A percentile compares a stretch with the other conserved stretches of the same genome.
phyloP scores from a whole-genome alignment of 2,797 vertebrate genomes.

The Vultur gryphus region DNA sequence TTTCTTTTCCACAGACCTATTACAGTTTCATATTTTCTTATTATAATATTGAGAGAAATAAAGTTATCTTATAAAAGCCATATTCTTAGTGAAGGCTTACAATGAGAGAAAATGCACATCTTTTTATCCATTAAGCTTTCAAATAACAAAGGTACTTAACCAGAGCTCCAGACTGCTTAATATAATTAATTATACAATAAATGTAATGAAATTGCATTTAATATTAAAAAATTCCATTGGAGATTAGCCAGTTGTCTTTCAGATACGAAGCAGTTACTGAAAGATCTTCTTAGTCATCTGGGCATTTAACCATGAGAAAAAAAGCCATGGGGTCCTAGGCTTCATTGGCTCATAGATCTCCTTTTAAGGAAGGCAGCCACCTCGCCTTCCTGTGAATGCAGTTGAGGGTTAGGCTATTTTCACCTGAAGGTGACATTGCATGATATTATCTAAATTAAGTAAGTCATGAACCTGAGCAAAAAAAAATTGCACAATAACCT shows the following conservation, averaged over 20 bases:
- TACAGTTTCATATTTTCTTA: neutral
- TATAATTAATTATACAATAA: neutral
- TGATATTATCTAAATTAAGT: neutral
- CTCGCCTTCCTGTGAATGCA: neutral
- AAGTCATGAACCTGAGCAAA: neutral
- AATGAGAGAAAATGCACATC: neutral
- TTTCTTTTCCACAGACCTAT: neutral
- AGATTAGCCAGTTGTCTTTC: neutral
- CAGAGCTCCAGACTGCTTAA: neutral
- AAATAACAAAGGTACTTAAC: neutral
- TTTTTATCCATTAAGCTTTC: neutral
- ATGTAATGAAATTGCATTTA: neutral
- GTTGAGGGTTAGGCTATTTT: neutral
- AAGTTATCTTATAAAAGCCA: neutral
- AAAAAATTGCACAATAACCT: rapidly evolving
- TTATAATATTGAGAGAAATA: neutral
- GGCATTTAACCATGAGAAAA: neutral
- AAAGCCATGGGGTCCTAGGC: rapidly evolving
- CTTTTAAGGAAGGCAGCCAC: neutral
- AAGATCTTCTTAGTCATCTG: neutral
- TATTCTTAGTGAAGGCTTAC: neutral
- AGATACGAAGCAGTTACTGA: neutral
- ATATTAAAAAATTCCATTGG: neutral
- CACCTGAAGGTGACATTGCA: neutral
- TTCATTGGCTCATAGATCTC: neutral